A percentile compares a stretch with the other conserved stretches of the same genome.
Evolutionary conservation across 2,797 vertebrate genomes (phyloP).

Genomic region (Kryptopterus vitreolus): DNA sequence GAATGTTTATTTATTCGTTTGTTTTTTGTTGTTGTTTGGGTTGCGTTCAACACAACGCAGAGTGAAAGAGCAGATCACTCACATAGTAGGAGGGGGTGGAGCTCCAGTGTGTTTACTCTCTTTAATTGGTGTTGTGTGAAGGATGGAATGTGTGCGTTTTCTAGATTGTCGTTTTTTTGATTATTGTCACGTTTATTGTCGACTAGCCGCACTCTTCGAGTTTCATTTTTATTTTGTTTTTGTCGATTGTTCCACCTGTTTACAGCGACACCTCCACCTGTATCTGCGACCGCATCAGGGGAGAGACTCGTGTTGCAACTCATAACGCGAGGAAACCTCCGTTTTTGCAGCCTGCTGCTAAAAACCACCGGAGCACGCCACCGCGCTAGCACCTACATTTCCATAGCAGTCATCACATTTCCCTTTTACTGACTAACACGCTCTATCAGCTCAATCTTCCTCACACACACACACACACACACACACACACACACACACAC

Average conservation of each 20-base stretch:
- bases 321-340: conserved; percentile 41
- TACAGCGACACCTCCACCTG: background rate
- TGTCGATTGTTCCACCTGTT: background rate
- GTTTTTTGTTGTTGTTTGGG: too few species aligned
- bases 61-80: too few species aligned
- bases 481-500: conserved; percentile 12
- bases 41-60: too few species aligned
- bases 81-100: too few species aligned
- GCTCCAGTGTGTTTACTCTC: too few species aligned
- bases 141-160: too few species aligned
- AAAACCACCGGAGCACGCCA: conserved; percentile 17
- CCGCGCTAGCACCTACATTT: conserved; percentile 42
- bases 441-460: background rate
- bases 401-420: conserved; percentile 43
- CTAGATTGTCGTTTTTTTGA: too few species aligned
- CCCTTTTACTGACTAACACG: conserved; percentile 23
- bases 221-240: background rate
- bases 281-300: conserved; percentile 9
- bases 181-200: too few species aligned
- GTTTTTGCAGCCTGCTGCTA: conserved; percentile 35
- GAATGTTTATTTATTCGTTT: too few species aligned
- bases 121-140: too few species aligned
- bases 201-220: too few species aligned
- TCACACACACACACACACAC: background rate
- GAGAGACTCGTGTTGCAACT: background rate